A percentile compares a stretch with the other conserved stretches of the same genome.
Conservation (phyloP, 2,113 vertebrate species). For the Forbesichthys agassizii region DNA sequence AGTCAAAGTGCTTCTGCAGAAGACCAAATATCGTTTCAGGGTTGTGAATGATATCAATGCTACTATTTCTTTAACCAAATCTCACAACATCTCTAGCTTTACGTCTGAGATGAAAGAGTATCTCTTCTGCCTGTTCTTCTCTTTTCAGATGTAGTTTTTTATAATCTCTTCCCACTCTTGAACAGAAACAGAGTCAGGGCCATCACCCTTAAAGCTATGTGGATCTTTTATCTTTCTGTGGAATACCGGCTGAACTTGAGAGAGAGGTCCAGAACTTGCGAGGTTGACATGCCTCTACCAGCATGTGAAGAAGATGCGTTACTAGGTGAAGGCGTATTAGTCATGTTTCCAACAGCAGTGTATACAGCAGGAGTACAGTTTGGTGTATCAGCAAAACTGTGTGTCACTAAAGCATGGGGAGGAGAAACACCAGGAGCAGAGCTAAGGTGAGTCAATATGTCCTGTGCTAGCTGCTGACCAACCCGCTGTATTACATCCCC, state of each 20-base stretch:
- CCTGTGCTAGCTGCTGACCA: not conserved
- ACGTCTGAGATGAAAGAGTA: slow-evolving; percentile 23
- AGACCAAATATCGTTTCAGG: slow-evolving; percentile 29
- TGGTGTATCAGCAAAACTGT: too few species aligned
- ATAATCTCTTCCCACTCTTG: slow-evolving; percentile 29
- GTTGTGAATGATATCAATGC: slow-evolving; percentile 17
- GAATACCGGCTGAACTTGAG: slow-evolving; percentile 13
- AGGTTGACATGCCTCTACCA: not conserved
- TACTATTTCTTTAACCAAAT: slow-evolving; percentile 22
- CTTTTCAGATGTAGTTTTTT: slow-evolving; percentile 8
- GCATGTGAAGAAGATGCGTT: not conserved
- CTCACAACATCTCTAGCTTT: slow-evolving; percentile 26
- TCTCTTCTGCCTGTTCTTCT: slow-evolving; percentile 24
- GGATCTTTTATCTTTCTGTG: slow-evolving; percentile 24
- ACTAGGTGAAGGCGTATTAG: too few species aligned
- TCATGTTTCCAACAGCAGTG: too few species aligned
- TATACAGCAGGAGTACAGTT: too few species aligned
- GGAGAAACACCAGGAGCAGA: not conserved
- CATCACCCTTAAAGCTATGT: slow-evolving; percentile 21
- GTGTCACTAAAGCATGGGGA: not conserved
- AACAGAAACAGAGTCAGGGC: slow-evolving; percentile 16
- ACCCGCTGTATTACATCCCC: not conserved
- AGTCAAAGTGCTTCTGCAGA: slow-evolving; percentile 23
- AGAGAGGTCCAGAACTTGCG: slow-evolving; percentile 11
- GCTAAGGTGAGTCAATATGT: not conserved